phyloP scores from a whole-genome alignment of 2,113 vertebrate genomes.

The Tichodroma muraria region DNA sequence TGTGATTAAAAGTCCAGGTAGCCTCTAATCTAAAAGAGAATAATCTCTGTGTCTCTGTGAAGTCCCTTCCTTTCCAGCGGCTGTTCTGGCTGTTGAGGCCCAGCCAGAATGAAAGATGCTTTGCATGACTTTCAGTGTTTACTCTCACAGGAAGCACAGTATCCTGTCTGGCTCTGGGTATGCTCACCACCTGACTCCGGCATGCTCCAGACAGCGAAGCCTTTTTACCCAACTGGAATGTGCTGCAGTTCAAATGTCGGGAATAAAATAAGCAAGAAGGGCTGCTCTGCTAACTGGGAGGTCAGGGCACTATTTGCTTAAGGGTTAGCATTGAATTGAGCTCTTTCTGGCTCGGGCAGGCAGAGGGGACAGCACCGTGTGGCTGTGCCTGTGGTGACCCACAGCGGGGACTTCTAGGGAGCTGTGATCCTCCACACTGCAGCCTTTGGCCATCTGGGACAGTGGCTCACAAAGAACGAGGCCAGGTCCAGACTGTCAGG shows the following conservation, averaged over 20 bases:
- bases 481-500: background rate
- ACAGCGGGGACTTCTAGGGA: background rate
- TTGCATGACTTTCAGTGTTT: conserved; percentile 52
- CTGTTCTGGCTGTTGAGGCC: background rate
- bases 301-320: background rate
- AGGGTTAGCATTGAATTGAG: background rate
- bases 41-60: conserved; percentile 9
- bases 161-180: conserved; percentile 77
- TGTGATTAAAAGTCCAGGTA: conserved; percentile 7
- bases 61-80: background rate
- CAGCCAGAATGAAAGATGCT: conserved; percentile 49
- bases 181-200: conserved; percentile 69
- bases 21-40: background rate
- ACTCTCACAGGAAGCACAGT: conserved; percentile 78
- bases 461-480: background rate
- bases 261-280: conserved; percentile 44
- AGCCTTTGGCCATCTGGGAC: background rate
- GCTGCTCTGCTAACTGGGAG: background rate
- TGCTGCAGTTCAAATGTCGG: background rate
- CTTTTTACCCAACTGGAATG: conserved; percentile 60
- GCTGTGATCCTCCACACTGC: background rate
- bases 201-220: conserved; percentile 63
- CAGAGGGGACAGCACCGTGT: background rate
- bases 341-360: background rate
- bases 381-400: background rate